Base-by-base conservation (phyloP, 2,888 invertebrate genomes). In the Watsonalla binaria region DNA sequence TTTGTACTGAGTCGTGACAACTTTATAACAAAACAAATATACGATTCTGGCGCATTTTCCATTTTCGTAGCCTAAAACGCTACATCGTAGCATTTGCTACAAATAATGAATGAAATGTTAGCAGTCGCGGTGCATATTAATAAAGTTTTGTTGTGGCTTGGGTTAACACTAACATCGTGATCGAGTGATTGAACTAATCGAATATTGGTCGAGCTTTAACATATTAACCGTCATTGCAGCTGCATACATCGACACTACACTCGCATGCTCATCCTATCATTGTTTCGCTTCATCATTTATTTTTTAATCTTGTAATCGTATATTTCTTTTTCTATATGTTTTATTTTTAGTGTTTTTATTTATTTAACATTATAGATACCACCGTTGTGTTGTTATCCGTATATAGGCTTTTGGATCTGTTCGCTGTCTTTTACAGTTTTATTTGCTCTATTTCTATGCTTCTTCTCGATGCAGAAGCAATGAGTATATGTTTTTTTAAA, bases 81-180 rank as follows among this genome's bases (percentile, higher is more conserved):
- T 42, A 46, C 13, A 8, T 15, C 15, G 39, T 37, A 52, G 42
- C 45, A 24, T 13, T 49, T n/a, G 13, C 49, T 13, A 47, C 33
- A 14, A 7, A 14, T 37, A 7, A 57, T 54, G 56, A 63, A 69
- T 71, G 77, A 82, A 82, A 79, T 78, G 76, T 70, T 76, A 79
- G 72, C 76, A 82, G 73, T 63, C 61, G 51, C 66, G 61, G 73
- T 49, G 14, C 49, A 9, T 70, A 71, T 62, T 53, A 62, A 62
- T 69, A 80, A 89, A 90, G 90, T 89, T 82, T 90, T 90, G 90
- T 90, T 90, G 90, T 90, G 90, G 90, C 87, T 88, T 89, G 84
- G 86, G 86, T 79, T 65, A 74, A 77, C 69, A 82, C 78, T 83
- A 80, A 82, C 76, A 73, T 63, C 53, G 57, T 65, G 57, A 68